Conservation (phyloP, 2,888 invertebrate genomes). For the Thymelicus sylvestris region DNA sequence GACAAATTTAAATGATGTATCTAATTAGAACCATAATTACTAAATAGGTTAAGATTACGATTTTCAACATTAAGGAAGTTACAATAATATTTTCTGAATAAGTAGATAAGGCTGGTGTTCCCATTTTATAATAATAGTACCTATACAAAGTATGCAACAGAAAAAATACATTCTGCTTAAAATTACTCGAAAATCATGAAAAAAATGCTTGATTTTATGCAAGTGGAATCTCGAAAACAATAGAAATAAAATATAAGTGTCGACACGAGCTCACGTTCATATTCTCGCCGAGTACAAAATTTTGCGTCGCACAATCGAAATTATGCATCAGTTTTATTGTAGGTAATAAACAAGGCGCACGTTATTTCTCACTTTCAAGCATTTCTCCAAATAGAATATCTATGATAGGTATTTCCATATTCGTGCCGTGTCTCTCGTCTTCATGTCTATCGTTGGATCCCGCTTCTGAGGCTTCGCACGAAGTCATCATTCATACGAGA, state of each 20-base stretch:
- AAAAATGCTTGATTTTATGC: slow-evolving; percentile 8
- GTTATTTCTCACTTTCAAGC: slow-evolving; percentile 40
- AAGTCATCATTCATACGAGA: slow-evolving; percentile 83
- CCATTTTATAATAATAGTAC: too few species aligned
- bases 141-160: too few species aligned
- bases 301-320: slow-evolving; percentile 35
- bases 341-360: slow-evolving; percentile 34
- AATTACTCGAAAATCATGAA: not conserved
- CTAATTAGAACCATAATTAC: too few species aligned
- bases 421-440: slow-evolving; percentile 74
- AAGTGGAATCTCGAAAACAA: slow-evolving; percentile 19
- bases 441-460: slow-evolving; percentile 68
- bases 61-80: too few species aligned
- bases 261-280: slow-evolving; percentile 32
- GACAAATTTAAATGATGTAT: too few species aligned
- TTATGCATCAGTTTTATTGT: slow-evolving; percentile 37
- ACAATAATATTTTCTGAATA: too few species aligned
- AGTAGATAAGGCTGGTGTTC: too few species aligned
- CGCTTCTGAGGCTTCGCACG: slow-evolving; percentile 80
- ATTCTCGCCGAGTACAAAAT: slow-evolving; percentile 33
- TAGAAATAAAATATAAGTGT: slow-evolving; percentile 29
- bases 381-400: slow-evolving; percentile 45
- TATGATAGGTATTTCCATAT: slow-evolving; percentile 67
- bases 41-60: too few species aligned
- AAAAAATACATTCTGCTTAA: not conserved